A percentile compares a stretch with the other conserved stretches of the same genome.
These are phyloP conservation scores for Exephanes ischioxanthus DNA, from an alignment of 2,888 invertebrate species.

Conservation along the genomic window DNA sequence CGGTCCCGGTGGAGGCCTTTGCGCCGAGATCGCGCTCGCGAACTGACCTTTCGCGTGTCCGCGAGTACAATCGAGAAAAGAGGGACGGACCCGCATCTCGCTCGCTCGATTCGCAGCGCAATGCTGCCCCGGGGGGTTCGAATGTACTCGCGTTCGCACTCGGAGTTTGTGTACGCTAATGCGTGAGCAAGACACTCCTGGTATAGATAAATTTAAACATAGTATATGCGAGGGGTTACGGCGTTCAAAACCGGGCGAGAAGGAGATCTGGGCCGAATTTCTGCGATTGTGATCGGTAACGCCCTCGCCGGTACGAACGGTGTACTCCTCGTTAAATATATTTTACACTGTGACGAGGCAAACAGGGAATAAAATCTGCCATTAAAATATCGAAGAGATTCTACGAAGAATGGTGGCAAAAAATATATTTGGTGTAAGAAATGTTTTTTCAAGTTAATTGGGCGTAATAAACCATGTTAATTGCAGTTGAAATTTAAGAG, in stretches of 20 bases:
- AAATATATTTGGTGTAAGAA: background rate
- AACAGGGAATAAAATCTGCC: background rate
- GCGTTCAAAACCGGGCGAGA: constrained; percentile 7
- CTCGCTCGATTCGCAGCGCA: constrained; percentile 34
- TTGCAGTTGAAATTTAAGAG: background rate
- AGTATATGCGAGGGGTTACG: background rate
- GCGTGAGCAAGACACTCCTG: background rate
- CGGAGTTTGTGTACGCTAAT: background rate
- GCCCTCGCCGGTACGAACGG: constrained; percentile 8
- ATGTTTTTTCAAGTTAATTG: background rate
- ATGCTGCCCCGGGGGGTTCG: constrained; percentile 34
- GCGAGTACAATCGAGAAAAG: constrained; percentile 65
- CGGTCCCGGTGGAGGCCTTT: constrained; percentile 32
- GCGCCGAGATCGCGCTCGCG: constrained; percentile 33
- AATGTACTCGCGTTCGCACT: constrained; percentile 23
- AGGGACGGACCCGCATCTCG: constrained; percentile 67
- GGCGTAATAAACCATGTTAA: background rate
- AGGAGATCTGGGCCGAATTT: constrained; percentile 57
- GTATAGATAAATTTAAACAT: background rate
- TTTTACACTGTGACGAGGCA: background rate
- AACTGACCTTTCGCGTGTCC: constrained; percentile 70
- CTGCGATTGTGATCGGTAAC: constrained; percentile 43
- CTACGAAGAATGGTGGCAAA: background rate
- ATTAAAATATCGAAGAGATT: background rate
- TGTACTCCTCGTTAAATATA: background rate